Base-by-base conservation (phyloP, 2,797 vertebrate genomes). In the Macroramphosus scolopax region DNA sequence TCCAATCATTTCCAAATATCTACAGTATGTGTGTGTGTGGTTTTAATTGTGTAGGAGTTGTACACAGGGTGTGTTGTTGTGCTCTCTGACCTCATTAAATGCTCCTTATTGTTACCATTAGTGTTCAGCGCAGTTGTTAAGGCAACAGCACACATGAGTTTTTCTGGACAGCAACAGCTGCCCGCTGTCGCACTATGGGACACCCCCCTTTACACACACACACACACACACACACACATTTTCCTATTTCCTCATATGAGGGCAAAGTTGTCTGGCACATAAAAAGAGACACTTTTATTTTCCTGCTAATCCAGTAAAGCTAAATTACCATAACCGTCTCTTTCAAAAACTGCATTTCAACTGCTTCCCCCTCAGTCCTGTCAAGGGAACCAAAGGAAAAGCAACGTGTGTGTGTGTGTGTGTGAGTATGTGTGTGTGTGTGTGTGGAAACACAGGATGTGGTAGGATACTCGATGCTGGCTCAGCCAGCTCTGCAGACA, bases 361-460 rank as follows among this genome's bases (percentile, higher is more conserved):
- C 64, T 48, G 47, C 57, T 67, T 76, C 52, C 33, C 78, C 63
- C 40, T 68, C 50, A 70, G 52, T 67, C 57, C 46, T 38, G 60
- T 67, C 48, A 63, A 55, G 60, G 70, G 74, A 78, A 56, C 64
- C 20, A 22, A 22, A 22, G 20, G 6, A 73, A 68, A 35, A 11
- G 37, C 55, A 47, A 30, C 34, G 62, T 62, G 57, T 48, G 50
- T 53, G 40, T 51, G 64, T n/a, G 24, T 62, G 45, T n/a, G n/a
- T n/a, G n/a, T n/a, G n/a, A n/a, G n/a, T n/a, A n/a, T n/a, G n/a
- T n/a, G n/a, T n/a, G n/a, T 60, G 61, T 60, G 31, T 24, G 59
- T 44, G 62, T 51, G 61, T 51, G 69, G 61, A 74, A 77, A 82
- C 65, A 83, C 85, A 87, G 85, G 84, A 88, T 88, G 87, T 87